Percentiles rank a stretch among this genome's conserved stretches.
Conservation (phyloP, 2,797 vertebrate genomes). For the Poecile montanus region DNA sequence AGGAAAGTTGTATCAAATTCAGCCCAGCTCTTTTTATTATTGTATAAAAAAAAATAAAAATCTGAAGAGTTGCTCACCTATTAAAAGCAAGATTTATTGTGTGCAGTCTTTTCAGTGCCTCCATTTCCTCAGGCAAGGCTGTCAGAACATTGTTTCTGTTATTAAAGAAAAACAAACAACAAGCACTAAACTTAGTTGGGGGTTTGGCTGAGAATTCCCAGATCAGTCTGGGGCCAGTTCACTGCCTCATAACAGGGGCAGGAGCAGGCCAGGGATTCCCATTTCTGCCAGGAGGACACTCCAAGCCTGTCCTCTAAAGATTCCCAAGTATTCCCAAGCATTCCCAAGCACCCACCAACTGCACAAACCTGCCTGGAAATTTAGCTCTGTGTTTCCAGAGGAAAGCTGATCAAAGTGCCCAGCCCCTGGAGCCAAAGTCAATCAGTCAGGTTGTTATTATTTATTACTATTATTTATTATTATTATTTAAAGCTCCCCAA, state of each 20-base stretch:
- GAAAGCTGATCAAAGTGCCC: neutral
- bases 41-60: neutral
- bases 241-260: neutral
- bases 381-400: neutral
- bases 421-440: neutral
- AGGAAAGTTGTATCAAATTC: neutral
- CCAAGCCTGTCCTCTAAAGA: neutral
- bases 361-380: neutral
- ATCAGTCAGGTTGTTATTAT: neutral
- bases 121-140: constrained; percentile 87
- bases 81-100: constrained; percentile 89
- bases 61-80: constrained; percentile 75
- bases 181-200: neutral
- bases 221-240: neutral
- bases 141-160: constrained; percentile 90
- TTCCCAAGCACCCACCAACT: neutral
- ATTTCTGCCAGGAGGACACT: neutral
- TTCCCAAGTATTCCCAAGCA: neutral
- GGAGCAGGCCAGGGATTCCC: neutral
- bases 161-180: constrained; percentile 26
- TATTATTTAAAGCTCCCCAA: neutral
- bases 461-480: too few species aligned
- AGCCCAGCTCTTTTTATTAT: neutral
- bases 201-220: neutral
- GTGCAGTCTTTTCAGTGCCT: constrained; percentile 81